These are phyloP conservation scores for Heliconius aoede DNA, from an alignment of 2,888 invertebrate genomes.

Conservation along the genomic window DNA sequence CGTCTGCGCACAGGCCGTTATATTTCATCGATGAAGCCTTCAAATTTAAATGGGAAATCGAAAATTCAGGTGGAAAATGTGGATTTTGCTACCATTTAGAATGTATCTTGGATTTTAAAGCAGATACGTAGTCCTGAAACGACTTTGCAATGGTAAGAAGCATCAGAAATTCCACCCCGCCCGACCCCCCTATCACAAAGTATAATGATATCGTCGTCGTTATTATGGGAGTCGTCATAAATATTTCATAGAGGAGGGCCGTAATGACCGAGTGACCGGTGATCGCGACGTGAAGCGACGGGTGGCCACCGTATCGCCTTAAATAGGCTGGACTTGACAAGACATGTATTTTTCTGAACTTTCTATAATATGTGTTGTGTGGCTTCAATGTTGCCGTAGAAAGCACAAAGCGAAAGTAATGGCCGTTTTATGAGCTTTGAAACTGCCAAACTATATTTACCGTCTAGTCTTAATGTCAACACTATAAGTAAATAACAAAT, in stretches of 20 bases:
- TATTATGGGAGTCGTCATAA: conserved; percentile 83
- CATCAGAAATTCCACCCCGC: conserved; percentile 83
- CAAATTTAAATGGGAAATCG: conserved; percentile 45
- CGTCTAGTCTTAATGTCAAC: background rate
- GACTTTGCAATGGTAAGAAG: conserved; percentile 83
- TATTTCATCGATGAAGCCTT: conserved; percentile 45
- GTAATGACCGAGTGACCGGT: conserved; percentile 82
- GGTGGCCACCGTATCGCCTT: conserved; percentile 48
- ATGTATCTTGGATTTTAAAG: conserved; percentile 63
- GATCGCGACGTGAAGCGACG: conserved; percentile 57
- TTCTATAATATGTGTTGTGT: conserved; percentile 12
- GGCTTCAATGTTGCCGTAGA: background rate
- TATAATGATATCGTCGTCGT: conserved; percentile 84
- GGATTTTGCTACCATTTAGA: conserved; percentile 61
- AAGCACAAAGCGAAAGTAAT: background rate
- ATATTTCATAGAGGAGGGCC: conserved; percentile 83
- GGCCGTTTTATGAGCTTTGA: background rate
- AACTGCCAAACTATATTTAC: background rate
- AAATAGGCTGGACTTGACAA: conserved; percentile 13
- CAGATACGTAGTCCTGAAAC: conserved; percentile 59
- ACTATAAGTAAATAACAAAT: background rate
- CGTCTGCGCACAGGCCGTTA: conserved; percentile 75
- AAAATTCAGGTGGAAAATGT: conserved; percentile 27
- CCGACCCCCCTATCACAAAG: conserved; percentile 84
- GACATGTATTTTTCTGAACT: conserved; percentile 10